Evolutionary conservation across 2,113 vertebrate species (phyloP).

Genomic region (Aegithalos caudatus): DNA sequence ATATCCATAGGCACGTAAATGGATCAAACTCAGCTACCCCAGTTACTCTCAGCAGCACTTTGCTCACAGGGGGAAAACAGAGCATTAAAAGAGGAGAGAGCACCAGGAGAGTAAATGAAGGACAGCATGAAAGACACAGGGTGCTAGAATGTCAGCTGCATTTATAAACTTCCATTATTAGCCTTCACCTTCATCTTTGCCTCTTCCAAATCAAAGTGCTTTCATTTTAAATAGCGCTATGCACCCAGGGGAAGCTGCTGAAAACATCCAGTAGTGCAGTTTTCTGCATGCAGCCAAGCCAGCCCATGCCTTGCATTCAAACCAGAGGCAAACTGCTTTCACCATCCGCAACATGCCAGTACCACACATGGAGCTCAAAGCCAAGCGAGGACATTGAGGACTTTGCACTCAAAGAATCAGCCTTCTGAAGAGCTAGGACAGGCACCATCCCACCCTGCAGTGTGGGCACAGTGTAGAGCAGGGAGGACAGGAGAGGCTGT

Average conservation of each 20-base stretch:
- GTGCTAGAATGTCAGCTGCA: background rate
- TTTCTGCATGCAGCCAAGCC: background rate
- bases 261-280: background rate
- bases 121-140: background rate
- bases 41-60: background rate
- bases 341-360: rapidly evolving
- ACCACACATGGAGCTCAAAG: background rate
- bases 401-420: background rate
- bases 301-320: background rate
- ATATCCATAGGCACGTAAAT: background rate
- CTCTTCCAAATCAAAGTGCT: background rate
- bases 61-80: background rate
- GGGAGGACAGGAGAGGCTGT: background rate
- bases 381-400: rapidly evolving
- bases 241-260: background rate
- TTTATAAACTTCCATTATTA: conserved; percentile 19
- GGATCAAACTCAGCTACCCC: background rate
- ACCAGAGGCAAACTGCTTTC: background rate
- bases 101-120: background rate
- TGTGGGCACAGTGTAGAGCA: background rate
- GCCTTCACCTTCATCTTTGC: background rate
- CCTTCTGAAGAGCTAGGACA: background rate
- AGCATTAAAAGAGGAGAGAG: background rate
- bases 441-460: background rate
- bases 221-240: background rate